Conservation (phyloP, 2,888 invertebrate species). For the Copidosoma aretas region DNA sequence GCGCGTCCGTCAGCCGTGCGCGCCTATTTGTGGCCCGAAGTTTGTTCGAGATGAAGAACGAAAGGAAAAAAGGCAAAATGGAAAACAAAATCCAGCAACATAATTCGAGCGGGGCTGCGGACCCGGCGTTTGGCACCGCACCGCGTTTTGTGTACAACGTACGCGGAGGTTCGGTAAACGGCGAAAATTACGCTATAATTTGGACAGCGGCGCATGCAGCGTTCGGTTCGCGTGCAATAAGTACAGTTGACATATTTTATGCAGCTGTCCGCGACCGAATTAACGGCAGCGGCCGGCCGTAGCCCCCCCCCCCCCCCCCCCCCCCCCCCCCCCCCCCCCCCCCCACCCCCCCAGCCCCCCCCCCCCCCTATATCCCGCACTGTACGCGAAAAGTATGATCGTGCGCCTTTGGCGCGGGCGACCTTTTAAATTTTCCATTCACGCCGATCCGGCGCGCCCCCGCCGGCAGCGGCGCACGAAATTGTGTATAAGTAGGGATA, state of each 20-base stretch:
- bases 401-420: slow-evolving; percentile 13
- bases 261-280: slow-evolving; percentile 24
- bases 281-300: slow-evolving; percentile 1
- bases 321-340: too few relatives aligned
- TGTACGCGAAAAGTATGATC: slow-evolving; percentile 5
- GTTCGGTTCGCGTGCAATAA: neutral
- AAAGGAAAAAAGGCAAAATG: too few relatives aligned
- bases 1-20: too few relatives aligned
- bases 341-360: too few relatives aligned
- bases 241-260: slow-evolving; percentile 19
- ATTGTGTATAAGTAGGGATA: neutral
- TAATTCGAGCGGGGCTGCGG: too few relatives aligned
- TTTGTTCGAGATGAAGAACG: too few relatives aligned
- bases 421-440: slow-evolving; percentile 27
- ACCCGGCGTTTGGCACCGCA: too few relatives aligned
- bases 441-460: neutral
- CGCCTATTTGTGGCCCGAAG: too few relatives aligned
- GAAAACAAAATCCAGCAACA: too few relatives aligned
- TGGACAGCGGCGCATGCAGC: slow-evolving; percentile 3
- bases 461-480: neutral
- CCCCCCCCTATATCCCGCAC: too few relatives aligned
- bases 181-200: slow-evolving; percentile 18
- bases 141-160: neutral
- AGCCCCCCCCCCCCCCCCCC: too few relatives aligned
- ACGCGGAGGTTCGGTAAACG: too few relatives aligned